These are phyloP conservation scores for Tenrec ecaudatus DNA, from an alignment of 2,113 vertebrate genomes.

Conservation along the genomic window DNA sequence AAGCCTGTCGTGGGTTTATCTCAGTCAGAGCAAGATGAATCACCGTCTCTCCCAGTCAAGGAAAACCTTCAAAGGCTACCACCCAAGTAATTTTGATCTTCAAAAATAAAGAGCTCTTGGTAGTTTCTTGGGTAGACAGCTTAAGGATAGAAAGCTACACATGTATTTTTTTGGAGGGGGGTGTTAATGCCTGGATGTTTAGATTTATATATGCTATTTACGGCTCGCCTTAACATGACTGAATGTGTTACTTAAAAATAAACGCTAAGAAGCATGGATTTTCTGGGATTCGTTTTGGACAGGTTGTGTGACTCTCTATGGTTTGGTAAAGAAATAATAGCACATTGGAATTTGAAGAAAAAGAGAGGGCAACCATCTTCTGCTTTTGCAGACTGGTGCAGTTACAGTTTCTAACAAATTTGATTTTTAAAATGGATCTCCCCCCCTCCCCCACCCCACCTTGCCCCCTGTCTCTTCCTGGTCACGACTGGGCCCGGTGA, in stretches of 20 bases:
- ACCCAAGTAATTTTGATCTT: conserved; percentile 49
- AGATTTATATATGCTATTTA: conserved; percentile 37
- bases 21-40: conserved; percentile 35
- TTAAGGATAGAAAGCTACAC: conserved; percentile 3
- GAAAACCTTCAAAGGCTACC: not conserved
- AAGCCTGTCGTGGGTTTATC: not conserved
- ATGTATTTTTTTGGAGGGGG: not conserved
- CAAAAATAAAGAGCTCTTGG: conserved; percentile 40
- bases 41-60: conserved; percentile 43
- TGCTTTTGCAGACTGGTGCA: not conserved
- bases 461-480: not conserved
- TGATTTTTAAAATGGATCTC: not conserved
- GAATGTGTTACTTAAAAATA: conserved; percentile 53
- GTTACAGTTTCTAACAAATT: not conserved
- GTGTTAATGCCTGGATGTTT: not conserved
- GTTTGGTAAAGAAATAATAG: conserved; percentile 7
- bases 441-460: not conserved
- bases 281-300: conserved; percentile 60
- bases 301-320: conserved; percentile 32
- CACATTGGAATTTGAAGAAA: not conserved
- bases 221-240: conserved; percentile 41
- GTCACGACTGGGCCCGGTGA: not conserved
- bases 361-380: not conserved
- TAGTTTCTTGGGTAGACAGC: conserved; percentile 5
- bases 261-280: conserved; percentile 57